Evolutionary conservation across 2,888 invertebrate species (phyloP).

Genomic region (Lasioglossum leucozonium): DNA sequence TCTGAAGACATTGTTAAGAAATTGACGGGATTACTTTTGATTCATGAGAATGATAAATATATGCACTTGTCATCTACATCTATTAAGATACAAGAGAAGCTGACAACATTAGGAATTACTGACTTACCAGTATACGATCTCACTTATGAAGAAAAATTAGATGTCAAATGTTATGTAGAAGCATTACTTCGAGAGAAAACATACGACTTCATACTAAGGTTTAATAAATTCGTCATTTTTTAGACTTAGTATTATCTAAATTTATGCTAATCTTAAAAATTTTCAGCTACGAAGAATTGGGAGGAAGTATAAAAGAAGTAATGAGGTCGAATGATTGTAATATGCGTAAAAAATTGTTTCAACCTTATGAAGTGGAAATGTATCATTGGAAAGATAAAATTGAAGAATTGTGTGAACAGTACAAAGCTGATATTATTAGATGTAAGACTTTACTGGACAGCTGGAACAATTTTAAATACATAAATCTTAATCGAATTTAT

Average conservation of each 20-base stretch:
- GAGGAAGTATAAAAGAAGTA: conserved; percentile 75
- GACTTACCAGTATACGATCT: conserved; percentile 77
- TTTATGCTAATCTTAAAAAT: background rate
- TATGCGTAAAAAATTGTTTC: conserved; percentile 66
- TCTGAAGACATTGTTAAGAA: conserved; percentile 66
- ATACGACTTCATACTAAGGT: conserved; percentile 75
- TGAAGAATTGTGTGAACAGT: conserved; percentile 79
- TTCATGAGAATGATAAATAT: conserved; percentile 75
- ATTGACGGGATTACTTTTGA: conserved; percentile 71
- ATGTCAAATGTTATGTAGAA: conserved; percentile 77
- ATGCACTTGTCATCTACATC: conserved; percentile 71
- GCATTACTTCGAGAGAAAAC: conserved; percentile 77
- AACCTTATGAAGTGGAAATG: conserved; percentile 71
- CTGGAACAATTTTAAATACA: conserved; percentile 80
- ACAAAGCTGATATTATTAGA: conserved; percentile 79
- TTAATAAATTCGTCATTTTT: conserved; percentile 19
- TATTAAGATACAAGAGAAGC: conserved; percentile 68
- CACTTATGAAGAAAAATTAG: conserved; percentile 79
- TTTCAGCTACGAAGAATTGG: conserved; percentile 76
- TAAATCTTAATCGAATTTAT: conserved; percentile 77
- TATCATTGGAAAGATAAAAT: conserved; percentile 82
- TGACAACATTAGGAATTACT: conserved; percentile 76
- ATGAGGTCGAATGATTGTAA: conserved; percentile 72
- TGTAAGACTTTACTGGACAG: conserved; percentile 78
- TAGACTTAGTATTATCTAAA: background rate